phyloP scores from a whole-genome alignment of 2,113 vertebrate genomes.

The Pedetes capensis region DNA sequence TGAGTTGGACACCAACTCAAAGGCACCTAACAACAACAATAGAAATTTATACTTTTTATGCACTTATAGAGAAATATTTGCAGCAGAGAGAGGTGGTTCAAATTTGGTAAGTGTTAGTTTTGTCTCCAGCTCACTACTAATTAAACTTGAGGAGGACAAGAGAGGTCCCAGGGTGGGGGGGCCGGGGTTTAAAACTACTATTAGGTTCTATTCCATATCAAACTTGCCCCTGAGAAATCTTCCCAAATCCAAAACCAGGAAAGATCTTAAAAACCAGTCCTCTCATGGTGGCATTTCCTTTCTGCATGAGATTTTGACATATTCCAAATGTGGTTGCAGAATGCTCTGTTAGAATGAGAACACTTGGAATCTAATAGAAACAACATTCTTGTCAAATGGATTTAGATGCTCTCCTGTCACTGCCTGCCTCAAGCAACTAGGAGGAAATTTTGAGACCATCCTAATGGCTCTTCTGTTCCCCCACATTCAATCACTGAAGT shows the following conservation, averaged over 20 bases:
- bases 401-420: neutral
- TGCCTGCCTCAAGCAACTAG: conserved; percentile 46
- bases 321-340: conserved; percentile 20
- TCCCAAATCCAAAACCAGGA: conserved; percentile 23
- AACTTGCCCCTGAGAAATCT: neutral
- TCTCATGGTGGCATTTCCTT: conserved; percentile 34
- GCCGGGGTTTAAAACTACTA: neutral
- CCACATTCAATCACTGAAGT: neutral
- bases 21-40: too few species aligned
- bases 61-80: conserved; percentile 35
- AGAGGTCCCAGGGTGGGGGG: neutral
- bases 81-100: conserved; percentile 37
- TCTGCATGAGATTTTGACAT: neutral
- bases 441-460: conserved; percentile 61
- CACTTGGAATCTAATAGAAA: conserved; percentile 36
- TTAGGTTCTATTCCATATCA: neutral
- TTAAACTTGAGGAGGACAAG: conserved; percentile 23
- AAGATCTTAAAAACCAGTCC: conserved; percentile 19
- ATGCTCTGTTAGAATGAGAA: conserved; percentile 3
- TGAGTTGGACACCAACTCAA: too few species aligned
- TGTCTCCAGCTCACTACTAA: conserved; percentile 36
- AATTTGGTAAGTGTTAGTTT: conserved; percentile 2
- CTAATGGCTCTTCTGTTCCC: neutral
- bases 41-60: conserved; percentile 22
- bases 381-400: conserved; percentile 46